Conservation (phyloP, 1,140 invertebrate species). For the Pectinophora gossypiella region DNA sequence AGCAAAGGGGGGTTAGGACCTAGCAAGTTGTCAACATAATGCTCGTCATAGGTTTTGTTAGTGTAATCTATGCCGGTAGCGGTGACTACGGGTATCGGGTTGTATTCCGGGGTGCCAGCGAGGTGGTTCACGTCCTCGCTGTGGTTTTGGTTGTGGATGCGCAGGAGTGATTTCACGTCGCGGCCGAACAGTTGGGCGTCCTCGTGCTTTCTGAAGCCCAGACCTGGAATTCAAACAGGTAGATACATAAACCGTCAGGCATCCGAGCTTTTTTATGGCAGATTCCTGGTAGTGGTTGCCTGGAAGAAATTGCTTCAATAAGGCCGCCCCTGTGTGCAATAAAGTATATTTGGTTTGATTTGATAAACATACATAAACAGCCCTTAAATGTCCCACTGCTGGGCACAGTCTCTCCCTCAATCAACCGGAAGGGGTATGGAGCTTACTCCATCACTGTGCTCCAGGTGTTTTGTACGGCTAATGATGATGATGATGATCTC, state of each 20-base stretch:
- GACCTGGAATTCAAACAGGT: slow-evolving; percentile 21
- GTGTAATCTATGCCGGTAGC: slow-evolving; percentile 48
- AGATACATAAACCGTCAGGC: not conserved
- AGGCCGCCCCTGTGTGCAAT: too few relatives aligned
- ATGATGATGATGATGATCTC: too few relatives aligned
- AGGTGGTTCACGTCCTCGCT: slow-evolving; percentile 28
- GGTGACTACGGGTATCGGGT: slow-evolving; percentile 28
- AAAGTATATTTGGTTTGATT: too few relatives aligned
- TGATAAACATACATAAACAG: too few relatives aligned
- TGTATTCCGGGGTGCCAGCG: slow-evolving; percentile 33
- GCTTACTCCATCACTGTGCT: too few relatives aligned
- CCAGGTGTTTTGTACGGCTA: too few relatives aligned
- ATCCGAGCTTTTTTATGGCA: too few relatives aligned
- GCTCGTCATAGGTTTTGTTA: slow-evolving; percentile 30
- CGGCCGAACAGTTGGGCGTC: slow-evolving; percentile 37
- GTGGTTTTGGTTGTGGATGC: slow-evolving; percentile 27
- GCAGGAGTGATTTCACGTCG: slow-evolving; percentile 40
- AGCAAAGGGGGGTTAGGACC: slow-evolving; percentile 44
- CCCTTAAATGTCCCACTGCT: too few relatives aligned
- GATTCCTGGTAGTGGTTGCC: too few relatives aligned
- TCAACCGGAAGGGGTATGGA: too few relatives aligned
- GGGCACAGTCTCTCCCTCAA: too few relatives aligned
- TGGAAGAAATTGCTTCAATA: too few relatives aligned
- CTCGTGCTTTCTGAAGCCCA: slow-evolving; percentile 42
- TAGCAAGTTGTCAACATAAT: slow-evolving; percentile 34